A percentile compares a stretch with the other conserved stretches of the same genome.
phyloP scores from a whole-genome alignment of 2,888 invertebrate species.

The Drosophila melanosoma region DNA sequence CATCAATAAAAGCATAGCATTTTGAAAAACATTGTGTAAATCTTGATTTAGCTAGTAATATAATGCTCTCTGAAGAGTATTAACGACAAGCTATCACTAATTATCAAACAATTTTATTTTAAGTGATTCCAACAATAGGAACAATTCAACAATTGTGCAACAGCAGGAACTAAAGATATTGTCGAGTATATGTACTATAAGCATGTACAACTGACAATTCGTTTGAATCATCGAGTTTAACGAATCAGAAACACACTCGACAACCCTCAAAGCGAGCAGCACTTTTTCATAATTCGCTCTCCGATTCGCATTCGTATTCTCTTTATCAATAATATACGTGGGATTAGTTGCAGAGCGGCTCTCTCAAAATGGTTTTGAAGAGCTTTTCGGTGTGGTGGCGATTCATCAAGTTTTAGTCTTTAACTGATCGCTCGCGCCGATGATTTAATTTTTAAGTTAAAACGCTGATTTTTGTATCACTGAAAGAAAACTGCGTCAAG shows the following conservation, averaged over 20 bases:
- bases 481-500: constrained; percentile 57
- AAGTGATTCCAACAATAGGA: not conserved
- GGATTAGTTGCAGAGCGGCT: constrained; percentile 34
- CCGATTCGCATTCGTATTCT: constrained; percentile 2
- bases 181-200: not conserved
- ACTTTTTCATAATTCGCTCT: constrained; percentile 6
- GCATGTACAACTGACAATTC: not conserved
- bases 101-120: not conserved
- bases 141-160: constrained; percentile 1
- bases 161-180: not conserved
- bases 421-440: constrained; percentile 84
- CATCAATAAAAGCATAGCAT: not conserved
- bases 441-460: constrained; percentile 84
- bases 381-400: constrained; percentile 64
- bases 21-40: not conserved
- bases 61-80: not conserved
- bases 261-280: constrained; percentile 39
- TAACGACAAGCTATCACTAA: not conserved
- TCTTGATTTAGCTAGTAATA: not conserved
- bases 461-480: constrained; percentile 56
- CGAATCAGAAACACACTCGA: constrained; percentile 27
- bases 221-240: constrained; percentile 12
- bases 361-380: constrained; percentile 16
- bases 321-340: constrained; percentile 8
- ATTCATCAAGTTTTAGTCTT: constrained; percentile 82